These are phyloP conservation scores for Pocillopora grandis DNA, from an alignment of 92 coral and sea anemone genomes.

Conservation along the genomic window DNA sequence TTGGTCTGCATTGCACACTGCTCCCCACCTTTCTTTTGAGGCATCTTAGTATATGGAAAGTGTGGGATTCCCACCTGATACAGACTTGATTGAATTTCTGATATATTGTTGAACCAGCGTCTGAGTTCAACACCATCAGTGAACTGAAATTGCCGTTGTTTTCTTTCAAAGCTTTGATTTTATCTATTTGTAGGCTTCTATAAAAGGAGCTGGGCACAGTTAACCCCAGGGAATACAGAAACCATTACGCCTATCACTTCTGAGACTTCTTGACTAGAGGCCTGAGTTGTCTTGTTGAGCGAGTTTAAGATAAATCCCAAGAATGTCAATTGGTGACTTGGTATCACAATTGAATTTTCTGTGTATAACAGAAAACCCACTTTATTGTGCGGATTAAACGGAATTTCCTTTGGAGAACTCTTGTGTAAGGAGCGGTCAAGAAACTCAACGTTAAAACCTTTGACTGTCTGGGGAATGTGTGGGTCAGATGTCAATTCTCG, in stretches of 20 bases:
- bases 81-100: too few species aligned
- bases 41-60: too few species aligned
- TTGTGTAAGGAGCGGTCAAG: not conserved
- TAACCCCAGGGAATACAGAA: too few species aligned
- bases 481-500: not conserved
- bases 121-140: not conserved
- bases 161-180: slow-evolving; percentile 48
- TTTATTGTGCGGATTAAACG: slow-evolving; percentile 15
- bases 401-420: slow-evolving; percentile 7
- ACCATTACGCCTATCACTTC: too few species aligned
- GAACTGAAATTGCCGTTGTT: slow-evolving; percentile 41
- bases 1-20: too few species aligned
- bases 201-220: not conserved
- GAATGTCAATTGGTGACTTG: not conserved
- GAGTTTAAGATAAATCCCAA: too few species aligned
- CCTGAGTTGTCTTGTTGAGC: too few species aligned
- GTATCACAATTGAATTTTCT: slow-evolving; percentile 35
- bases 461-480: slow-evolving; percentile 22
- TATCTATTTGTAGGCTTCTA: slow-evolving; percentile 30
- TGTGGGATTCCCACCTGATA: too few species aligned
- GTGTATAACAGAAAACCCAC: slow-evolving; percentile 36
- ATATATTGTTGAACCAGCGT: too few species aligned
- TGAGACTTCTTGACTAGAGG: too few species aligned
- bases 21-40: too few species aligned
- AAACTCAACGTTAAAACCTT: slow-evolving; percentile 17